Evolutionary conservation across 2,888 invertebrate species (phyloP), one percentile per base, ranked within the genome.

Genomic region (Pyrrhia umbra): DNA sequence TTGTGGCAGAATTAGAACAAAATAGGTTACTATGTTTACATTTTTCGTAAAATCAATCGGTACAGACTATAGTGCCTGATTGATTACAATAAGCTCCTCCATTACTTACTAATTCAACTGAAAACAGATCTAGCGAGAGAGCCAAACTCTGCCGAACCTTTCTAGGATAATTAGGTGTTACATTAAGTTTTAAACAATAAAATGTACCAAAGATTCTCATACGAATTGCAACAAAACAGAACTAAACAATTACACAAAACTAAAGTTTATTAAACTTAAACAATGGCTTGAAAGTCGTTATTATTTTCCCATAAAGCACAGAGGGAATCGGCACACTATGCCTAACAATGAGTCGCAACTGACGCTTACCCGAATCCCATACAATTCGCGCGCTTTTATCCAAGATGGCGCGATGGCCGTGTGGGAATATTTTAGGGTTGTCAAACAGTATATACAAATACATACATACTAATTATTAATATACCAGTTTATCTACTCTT

Each of bases 361-460:
- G 86, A 83, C 77, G 70, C 85, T 30, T 83, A 87, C 85, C 88
- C 80, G 79, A 88, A 88, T 90, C 89, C 81, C 88, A 88, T 85
- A 83, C 83, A 85, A 86, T 88, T 87, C 80, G 77, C 81, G 84
- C 81, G 80, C 82, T 83, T 83, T 80, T 75, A 82, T 75, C 58
- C 64, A 71, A 87, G 77, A 85, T 84, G 84, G 78, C 69, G 70
- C 86, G 77, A 85, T 84, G 83, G 78, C 68, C 52, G 67, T 83
- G 87, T 88, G 90, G 81, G 89, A 88, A 85, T 72, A 45, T 25
- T 8, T 2, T 55, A 50, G n/a, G 52, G 39, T 43, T 61, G 45
- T 55, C 51, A 46, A 43, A 50, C 6, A 6, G 27, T 52, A 37
- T 34, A 49, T 42, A 34, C 13, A 34, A 34, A n/a, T n/a, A n/a